A percentile compares a stretch with the other conserved stretches of the same genome.
These are phyloP conservation scores for Saccostrea cuccullata DNA, from an alignment of 1,140 invertebrate genomes.

Conservation along the genomic window DNA sequence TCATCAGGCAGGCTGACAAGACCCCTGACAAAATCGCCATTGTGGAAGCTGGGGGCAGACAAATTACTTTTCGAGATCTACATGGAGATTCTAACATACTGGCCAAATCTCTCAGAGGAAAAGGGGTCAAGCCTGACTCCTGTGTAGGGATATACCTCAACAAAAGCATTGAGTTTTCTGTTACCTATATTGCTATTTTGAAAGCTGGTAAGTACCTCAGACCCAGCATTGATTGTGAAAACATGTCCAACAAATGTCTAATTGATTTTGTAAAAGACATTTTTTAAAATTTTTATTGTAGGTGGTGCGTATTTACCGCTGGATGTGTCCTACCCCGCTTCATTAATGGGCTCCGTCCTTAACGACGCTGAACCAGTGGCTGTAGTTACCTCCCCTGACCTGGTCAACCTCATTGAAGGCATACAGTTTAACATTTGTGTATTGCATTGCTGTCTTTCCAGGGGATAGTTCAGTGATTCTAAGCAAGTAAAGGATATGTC, in stretches of 20 bases:
- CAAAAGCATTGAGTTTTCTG: constrained; percentile 76
- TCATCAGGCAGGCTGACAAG: constrained; percentile 64
- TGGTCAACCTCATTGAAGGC: constrained; percentile 65
- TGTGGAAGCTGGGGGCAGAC: constrained; percentile 60
- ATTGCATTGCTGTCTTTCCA: background rate
- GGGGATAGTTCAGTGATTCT: background rate
- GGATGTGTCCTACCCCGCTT: constrained; percentile 79
- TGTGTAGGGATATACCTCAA: constrained; percentile 79
- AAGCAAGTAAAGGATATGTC: background rate
- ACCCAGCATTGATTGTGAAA: background rate
- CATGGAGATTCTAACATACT: constrained; percentile 68
- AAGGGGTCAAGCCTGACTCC: constrained; percentile 69
- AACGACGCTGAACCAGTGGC: constrained; percentile 76
- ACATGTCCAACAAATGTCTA: background rate
- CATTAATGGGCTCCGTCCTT: constrained; percentile 76
- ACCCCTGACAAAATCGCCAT: constrained; percentile 72
- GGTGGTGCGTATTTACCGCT: constrained; percentile 80
- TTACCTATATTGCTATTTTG: constrained; percentile 80
- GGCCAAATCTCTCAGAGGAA: constrained; percentile 60
- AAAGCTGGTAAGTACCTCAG: constrained; percentile 76
- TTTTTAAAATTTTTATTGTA: constrained; percentile 44
- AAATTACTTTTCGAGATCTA: constrained; percentile 70
- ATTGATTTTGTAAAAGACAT: too few relatives aligned
- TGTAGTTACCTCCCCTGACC: constrained; percentile 70
- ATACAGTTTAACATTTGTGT: constrained; percentile 41